These are phyloP conservation scores for Puffinus mauretanicus DNA, from an alignment of 2,113 vertebrate species.

Conservation along the genomic window DNA sequence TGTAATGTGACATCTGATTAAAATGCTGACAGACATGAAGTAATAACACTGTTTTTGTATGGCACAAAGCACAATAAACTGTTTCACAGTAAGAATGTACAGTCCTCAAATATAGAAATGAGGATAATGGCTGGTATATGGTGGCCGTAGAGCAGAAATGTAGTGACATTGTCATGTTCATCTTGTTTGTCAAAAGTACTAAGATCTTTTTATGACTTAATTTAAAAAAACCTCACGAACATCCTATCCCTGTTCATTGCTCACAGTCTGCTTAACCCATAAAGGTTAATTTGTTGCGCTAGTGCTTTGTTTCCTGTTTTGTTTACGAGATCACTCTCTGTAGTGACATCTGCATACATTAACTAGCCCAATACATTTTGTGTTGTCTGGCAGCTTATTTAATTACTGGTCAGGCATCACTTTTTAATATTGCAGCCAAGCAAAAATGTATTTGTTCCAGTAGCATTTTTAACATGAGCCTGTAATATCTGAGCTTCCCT, in stretches of 20 bases:
- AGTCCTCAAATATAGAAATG: neutral
- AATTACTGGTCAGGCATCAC: conserved; percentile 54
- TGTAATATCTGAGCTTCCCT: conserved; percentile 49
- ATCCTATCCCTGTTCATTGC: neutral
- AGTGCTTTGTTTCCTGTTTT: conserved; percentile 43
- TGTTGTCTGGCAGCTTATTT: conserved; percentile 52
- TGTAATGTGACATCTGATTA: neutral
- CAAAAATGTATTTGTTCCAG: conserved; percentile 54
- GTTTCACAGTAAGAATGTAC: neutral
- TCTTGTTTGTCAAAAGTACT: neutral
- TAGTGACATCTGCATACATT: conserved; percentile 52
- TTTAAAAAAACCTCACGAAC: neutral
- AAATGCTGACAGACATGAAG: neutral
- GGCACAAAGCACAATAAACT: neutral
- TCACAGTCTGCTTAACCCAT: conserved; percentile 9
- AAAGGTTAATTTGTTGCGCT: conserved; percentile 46
- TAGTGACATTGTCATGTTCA: neutral
- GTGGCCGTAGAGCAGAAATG: neutral
- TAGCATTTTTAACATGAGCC: conserved; percentile 40
- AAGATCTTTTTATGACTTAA: neutral
- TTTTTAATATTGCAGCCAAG: conserved; percentile 64
- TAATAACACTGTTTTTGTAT: neutral
- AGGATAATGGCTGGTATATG: neutral
- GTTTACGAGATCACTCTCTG: conserved; percentile 29
- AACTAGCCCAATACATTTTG: conserved; percentile 10